These are phyloP conservation scores for Sterrhoptilus dennistouni DNA, from an alignment of 2,113 vertebrate genomes.

Conservation along the genomic window DNA sequence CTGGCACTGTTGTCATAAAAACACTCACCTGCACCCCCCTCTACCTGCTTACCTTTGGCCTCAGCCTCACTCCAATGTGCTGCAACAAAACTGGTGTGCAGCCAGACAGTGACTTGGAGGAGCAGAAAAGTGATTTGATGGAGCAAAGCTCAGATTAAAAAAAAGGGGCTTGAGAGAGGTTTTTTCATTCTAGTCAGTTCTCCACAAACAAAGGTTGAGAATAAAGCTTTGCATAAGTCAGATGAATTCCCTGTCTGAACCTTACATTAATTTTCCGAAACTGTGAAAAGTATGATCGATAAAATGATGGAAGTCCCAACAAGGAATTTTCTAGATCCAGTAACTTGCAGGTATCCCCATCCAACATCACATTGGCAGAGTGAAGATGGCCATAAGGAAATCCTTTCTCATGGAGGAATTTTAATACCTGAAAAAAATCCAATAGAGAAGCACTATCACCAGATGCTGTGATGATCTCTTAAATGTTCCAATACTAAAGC, in stretches of 20 bases:
- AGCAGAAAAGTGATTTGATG: background rate
- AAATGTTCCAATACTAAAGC: background rate
- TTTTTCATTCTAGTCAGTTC: background rate
- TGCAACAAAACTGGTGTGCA: background rate
- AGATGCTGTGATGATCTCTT: background rate
- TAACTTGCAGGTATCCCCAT: slow-evolving; percentile 88
- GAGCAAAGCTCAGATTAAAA: background rate
- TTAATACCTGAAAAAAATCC: slow-evolving; percentile 79
- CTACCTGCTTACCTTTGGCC: background rate
- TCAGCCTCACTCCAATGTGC: background rate
- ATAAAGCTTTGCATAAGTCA: background rate
- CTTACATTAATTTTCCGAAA: slow-evolving; percentile 94
- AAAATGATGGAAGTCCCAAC: slow-evolving; percentile 89
- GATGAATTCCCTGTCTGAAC: background rate
- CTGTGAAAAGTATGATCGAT: slow-evolving; percentile 86
- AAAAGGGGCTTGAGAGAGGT: background rate
- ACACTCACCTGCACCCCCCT: background rate
- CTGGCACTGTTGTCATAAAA: background rate
- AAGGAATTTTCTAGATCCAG: slow-evolving; percentile 92
- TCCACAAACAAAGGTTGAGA: background rate
- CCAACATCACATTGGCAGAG: slow-evolving; percentile 87
- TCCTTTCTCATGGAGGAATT: slow-evolving; percentile 90
- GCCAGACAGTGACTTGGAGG: background rate
- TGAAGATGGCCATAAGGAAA: slow-evolving; percentile 93
- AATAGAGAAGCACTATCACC: background rate